Evolutionary conservation across 2,113 vertebrate species (phyloP), one percentile per base, ranked within the genome.

Genomic region (Emydura subglobosa): DNA sequence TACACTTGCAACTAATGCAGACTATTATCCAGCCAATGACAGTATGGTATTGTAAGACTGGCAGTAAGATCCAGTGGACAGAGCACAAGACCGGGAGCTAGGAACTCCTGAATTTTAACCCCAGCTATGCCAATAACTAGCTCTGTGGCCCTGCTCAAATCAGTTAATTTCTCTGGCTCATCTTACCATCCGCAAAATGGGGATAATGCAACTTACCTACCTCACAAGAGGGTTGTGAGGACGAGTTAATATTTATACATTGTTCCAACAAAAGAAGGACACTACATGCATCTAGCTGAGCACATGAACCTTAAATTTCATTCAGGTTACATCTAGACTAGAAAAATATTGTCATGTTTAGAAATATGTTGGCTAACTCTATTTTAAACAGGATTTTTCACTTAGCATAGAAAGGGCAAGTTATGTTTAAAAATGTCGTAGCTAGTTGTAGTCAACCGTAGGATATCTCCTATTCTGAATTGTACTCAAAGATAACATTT

Each of bases 181-280:
- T 39, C 16, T 24, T 95, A 0, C 0, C 5, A 59, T 19, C 78
- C 55, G 44, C 80, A 92, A 87, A 95, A 94, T 0, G 57, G 31
- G 93, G n/a, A 87, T 2, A 5, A 49, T 1, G 27, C 0, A 0
- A 93, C 34, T 82, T 10, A 78, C 13, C 25, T 86, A 88, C 14
- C 54, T 25, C 16, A 44, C 2, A 0, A 74, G 0, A 83, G 42
- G 17, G 83, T 79, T 80, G 34, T 53, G 22, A 39, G 8, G 65
- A 19, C 12, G 88, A 81, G 11, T 74, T 68, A 68, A 39, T 10
- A 39, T 6, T 39, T 0, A 0, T 49, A 78, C 72, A 57, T 78
- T 55, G 65, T 51, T 94, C 88, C 55, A 11, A 44, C n/a, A 31
- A 10, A 51, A 42, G 10, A 61, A 89, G 57, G 76, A 95, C 93